Evolutionary conservation across 2,888 invertebrate genomes (phyloP).

Genomic region (Amiota communis): DNA sequence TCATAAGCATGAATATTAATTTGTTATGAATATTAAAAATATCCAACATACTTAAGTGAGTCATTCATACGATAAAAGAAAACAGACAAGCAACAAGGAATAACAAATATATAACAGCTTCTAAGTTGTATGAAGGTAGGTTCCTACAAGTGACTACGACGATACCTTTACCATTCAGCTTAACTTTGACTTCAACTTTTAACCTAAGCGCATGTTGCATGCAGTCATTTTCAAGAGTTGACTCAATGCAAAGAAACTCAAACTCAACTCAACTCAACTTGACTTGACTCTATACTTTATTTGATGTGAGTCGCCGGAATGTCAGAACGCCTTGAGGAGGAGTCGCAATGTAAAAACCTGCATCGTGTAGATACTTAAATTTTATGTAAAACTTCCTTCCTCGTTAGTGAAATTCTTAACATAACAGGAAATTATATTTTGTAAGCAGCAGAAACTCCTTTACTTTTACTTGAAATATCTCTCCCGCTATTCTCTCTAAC

Average conservation of each 20-base stretch:
- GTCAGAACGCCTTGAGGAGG: neutral
- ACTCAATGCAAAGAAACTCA: no score
- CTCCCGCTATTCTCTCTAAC: neutral
- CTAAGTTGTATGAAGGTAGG: neutral
- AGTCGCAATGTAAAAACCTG: neutral
- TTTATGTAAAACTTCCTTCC: constrained; percentile 40
- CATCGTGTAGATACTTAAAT: constrained; percentile 32
- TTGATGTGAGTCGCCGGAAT: neutral
- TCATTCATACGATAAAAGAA: no score
- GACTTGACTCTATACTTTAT: neutral
- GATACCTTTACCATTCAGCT: no score
- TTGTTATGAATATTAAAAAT: constrained; percentile 24
- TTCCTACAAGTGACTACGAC: neutral
- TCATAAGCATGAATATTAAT: constrained; percentile 23
- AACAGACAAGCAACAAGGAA: neutral
- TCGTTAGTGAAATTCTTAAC: constrained; percentile 33
- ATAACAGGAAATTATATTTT: constrained; percentile 50
- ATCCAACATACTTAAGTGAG: neutral
- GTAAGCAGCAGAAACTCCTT: constrained; percentile 12
- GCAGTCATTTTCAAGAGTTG: no score
- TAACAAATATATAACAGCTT: neutral
- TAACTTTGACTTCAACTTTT: no score
- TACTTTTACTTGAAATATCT: neutral
- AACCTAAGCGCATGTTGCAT: no score
- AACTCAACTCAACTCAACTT: no score